phyloP scores from a whole-genome alignment of 2,797 vertebrate species.

The Lithobates pipiens region DNA sequence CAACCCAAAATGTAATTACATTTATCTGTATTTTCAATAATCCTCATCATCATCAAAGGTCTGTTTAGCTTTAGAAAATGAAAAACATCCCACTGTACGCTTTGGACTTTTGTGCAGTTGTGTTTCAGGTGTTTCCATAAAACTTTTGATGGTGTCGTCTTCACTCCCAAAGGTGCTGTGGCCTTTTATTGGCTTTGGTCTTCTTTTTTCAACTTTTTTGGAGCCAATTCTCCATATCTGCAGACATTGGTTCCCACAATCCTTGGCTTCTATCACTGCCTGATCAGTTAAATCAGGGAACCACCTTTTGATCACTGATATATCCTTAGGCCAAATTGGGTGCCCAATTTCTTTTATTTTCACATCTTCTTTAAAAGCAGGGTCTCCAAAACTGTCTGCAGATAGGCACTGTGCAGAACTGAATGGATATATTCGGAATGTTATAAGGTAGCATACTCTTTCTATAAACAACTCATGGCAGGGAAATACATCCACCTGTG shows the following conservation, averaged over 20 bases:
- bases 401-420: not conserved
- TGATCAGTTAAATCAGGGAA: constrained; percentile 35
- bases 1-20: too few relatives aligned
- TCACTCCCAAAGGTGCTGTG: constrained; percentile 6
- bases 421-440: constrained; percentile 25
- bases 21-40: not conserved
- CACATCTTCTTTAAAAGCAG: constrained; percentile 32
- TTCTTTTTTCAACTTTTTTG: constrained; percentile 31
- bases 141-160: not conserved
- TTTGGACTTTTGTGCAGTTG: constrained; percentile 2
- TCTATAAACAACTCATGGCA: constrained; percentile 32
- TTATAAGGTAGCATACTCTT: constrained; percentile 47
- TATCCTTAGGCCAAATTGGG: constrained; percentile 52
- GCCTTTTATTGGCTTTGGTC: constrained; percentile 12
- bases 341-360: constrained; percentile 28
- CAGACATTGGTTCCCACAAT: constrained; percentile 44
- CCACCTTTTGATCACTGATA: constrained; percentile 51
- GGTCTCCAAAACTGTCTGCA: not conserved
- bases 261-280: not conserved
- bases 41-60: not conserved
- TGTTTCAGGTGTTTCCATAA: not conserved
- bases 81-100: constrained; percentile 40
- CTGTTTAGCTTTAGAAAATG: constrained; percentile 27
- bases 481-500: not conserved
- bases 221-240: constrained; percentile 54